Evolutionary conservation across 35 echinoderm and acorn worm species (phyloP).

Genomic region (Anneissia japonica): DNA sequence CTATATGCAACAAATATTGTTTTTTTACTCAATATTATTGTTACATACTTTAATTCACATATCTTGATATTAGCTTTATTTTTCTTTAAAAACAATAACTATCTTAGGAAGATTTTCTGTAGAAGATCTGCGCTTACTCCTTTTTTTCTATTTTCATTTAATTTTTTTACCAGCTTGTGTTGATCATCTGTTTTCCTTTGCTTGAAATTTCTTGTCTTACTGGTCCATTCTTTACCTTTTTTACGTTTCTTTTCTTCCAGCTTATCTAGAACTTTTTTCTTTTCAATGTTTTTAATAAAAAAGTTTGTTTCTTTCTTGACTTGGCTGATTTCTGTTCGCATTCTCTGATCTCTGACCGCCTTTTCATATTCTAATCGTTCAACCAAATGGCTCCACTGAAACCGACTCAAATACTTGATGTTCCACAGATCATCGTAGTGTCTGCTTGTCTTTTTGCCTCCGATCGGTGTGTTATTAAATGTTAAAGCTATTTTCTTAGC

Average conservation of each 20-base stretch:
- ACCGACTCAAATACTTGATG: constrained; percentile 82
- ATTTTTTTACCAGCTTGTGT: neutral
- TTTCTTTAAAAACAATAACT: no score
- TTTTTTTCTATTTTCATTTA: neutral
- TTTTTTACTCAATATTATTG: no score
- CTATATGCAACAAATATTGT: no score
- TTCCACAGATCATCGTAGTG: constrained; percentile 92
- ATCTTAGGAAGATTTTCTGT: neutral
- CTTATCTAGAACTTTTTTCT: constrained; percentile 48
- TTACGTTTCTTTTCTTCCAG: constrained; percentile 64
- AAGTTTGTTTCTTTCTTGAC: constrained; percentile 79
- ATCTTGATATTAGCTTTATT: no score
- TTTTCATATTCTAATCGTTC: constrained; percentile 78
- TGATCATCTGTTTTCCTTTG: constrained; percentile 57
- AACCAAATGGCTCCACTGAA: constrained; percentile 82
- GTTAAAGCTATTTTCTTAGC: constrained; percentile 81
- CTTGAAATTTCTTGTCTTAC: constrained; percentile 35
- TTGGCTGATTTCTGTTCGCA: constrained; percentile 69
- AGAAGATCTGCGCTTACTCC: neutral
- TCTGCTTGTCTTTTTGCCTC: constrained; percentile 55
- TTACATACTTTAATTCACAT: no score
- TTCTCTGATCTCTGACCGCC: constrained; percentile 71
- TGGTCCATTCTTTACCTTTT: constrained; percentile 68
- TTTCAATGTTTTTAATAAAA: constrained; percentile 70
- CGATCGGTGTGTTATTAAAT: constrained; percentile 78